phyloP scores from a whole-genome alignment of 2,797 vertebrate genomes.

The Sebastes hopkinsi region DNA sequence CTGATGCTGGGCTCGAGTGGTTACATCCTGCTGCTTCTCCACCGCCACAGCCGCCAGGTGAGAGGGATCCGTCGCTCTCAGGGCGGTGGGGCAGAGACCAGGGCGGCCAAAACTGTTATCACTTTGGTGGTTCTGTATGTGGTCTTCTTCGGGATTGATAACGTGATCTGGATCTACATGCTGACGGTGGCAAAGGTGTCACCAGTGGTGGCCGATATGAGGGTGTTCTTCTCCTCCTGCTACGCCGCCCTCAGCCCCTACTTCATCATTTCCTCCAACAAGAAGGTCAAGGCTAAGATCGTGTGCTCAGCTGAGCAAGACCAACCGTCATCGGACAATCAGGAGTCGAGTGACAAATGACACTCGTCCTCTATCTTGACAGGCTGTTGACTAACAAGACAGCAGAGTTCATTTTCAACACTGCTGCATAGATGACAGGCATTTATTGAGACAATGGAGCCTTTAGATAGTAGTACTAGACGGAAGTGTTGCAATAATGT shows the following conservation, averaged over 20 bases:
- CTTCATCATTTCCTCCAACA: constrained; percentile 85
- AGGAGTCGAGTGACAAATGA: constrained; percentile 72
- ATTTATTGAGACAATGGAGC: neutral
- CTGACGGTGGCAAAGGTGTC: constrained; percentile 82
- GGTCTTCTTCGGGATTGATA: constrained; percentile 86
- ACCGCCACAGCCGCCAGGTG: constrained; percentile 77
- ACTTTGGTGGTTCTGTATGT: constrained; percentile 83
- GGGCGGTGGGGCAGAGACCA: constrained; percentile 71
- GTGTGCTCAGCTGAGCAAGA: constrained; percentile 73
- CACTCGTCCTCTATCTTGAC: constrained; percentile 15
- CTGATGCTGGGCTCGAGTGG: constrained; percentile 83
- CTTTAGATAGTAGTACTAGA: neutral
- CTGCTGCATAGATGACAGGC: neutral
- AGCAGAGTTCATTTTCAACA: constrained; percentile 14
- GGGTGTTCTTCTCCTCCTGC: constrained; percentile 85
- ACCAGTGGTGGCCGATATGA: constrained; percentile 83
- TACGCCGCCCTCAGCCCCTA: constrained; percentile 84
- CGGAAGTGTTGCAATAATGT: neutral
- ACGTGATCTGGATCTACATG: constrained; percentile 88
- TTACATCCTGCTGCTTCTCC: constrained; percentile 83
- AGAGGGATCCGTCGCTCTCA: constrained; percentile 68
- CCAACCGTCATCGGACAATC: constrained; percentile 45
- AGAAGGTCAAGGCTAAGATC: constrained; percentile 83
- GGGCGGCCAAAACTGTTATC: constrained; percentile 82
- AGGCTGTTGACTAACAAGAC: constrained; percentile 11